Conservation (phyloP, 2,113 vertebrate genomes). For the Oncorhynchus nerka region DNA sequence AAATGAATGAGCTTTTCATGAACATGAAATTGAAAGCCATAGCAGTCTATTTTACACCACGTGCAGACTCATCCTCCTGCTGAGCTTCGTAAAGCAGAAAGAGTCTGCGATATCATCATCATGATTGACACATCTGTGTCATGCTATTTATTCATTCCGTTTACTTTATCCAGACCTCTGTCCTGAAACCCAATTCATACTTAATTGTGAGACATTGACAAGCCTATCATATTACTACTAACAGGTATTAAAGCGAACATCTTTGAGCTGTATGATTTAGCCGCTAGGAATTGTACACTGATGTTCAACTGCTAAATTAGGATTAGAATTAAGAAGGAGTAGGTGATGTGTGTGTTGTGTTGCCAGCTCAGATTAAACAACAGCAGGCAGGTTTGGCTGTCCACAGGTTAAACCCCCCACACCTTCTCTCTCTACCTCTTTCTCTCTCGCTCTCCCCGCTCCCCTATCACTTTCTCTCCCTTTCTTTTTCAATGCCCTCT, state of each 20-base stretch:
- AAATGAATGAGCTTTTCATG: too few species aligned
- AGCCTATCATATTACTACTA: constrained; percentile 48
- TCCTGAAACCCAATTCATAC: constrained; percentile 60
- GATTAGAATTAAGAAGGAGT: neutral
- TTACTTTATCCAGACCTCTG: constrained; percentile 30
- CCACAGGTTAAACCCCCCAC: neutral
- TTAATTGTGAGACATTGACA: constrained; percentile 49
- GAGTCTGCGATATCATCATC: neutral
- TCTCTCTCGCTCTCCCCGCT: neutral
- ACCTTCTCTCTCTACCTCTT: neutral
- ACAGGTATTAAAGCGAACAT: constrained; percentile 63
- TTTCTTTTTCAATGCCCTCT: neutral
- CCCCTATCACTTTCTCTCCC: neutral
- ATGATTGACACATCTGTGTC: neutral
- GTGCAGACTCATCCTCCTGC: neutral
- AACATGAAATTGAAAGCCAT: too few species aligned
- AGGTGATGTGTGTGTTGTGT: neutral
- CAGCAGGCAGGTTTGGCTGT: constrained; percentile 50
- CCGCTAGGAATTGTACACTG: constrained; percentile 25
- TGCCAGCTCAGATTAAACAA: constrained; percentile 30
- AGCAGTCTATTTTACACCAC: neutral
- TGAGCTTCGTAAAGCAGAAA: neutral
- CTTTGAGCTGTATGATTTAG: constrained; percentile 29
- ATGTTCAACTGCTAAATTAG: too few species aligned
- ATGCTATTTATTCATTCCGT: neutral